Base-by-base conservation (phyloP, 2,888 invertebrate genomes). In the Ariolimax columbianus region DNA sequence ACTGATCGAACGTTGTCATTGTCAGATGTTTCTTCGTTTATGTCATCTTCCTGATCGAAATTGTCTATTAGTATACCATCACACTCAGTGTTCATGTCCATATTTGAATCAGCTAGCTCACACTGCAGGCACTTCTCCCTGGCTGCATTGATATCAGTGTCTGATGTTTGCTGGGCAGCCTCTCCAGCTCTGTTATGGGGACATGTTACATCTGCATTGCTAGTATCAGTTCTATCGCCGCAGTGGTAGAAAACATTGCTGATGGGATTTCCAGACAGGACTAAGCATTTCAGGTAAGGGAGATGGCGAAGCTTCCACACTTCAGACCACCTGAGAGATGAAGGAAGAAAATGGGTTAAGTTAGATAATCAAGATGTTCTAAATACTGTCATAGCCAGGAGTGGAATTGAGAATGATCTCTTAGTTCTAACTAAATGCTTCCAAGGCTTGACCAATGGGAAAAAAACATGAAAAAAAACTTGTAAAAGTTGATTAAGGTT, bases 261-360 rank as follows among this genome's bases (percentile, higher is more conserved):
- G 11, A 92, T 83, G 17, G 92, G 92, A 80, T 92, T 92, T 11
- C 90, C 92, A 66, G 92, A 92, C 72, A 92, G 84, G 43, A 92
- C 90, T 17, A 92, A 86, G n/a, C 88, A 89, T 36, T 90, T 89
- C 70, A 92, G 87, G 26, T 89, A 88, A 38, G 89, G 88, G 14
- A 92, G 81, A 78, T 87, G 77, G 40, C 90, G 86, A 6, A 92
- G 87, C 78, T 91, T 92, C 91, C 91, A 91, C 6, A 92, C 88
- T 85, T 92, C 91, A 17, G 88, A 78, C 92, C 92, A 92, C 55
- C 92, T 92, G 88, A 66, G 88, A 88, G 75, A 55, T 47, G 51
- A 80, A 77, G 43, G 55, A 63, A n/a, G n/a, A n/a, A n/a, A n/a
- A n/a, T n/a, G n/a, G n/a, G n/a, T n/a, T n/a, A n/a, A n/a, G n/a